phyloP scores from a whole-genome alignment of 1,140 invertebrate genomes.

The Drosophila cardini region DNA sequence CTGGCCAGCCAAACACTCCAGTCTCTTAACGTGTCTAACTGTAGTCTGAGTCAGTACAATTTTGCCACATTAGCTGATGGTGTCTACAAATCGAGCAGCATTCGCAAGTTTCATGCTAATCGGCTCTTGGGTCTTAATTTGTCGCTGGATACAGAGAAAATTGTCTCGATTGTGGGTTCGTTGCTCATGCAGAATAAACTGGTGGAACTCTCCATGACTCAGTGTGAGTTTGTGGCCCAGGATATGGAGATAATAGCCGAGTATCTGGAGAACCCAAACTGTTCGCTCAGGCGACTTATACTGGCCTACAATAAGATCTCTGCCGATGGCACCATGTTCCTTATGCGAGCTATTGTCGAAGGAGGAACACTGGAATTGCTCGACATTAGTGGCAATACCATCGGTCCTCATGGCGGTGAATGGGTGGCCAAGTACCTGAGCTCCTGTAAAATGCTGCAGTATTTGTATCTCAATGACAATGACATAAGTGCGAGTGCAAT shows the following conservation, averaged over 20 bases:
- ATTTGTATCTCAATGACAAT: slow-evolving; percentile 61
- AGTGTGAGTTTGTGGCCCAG: slow-evolving; percentile 63
- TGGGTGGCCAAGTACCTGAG: slow-evolving; percentile 62
- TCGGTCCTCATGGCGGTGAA: slow-evolving; percentile 69
- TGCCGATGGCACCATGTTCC: slow-evolving; percentile 56
- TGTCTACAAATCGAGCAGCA: slow-evolving; percentile 60
- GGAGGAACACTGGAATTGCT: slow-evolving; percentile 47
- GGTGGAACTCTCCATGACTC: slow-evolving; percentile 50
- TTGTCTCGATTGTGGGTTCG: slow-evolving; percentile 53
- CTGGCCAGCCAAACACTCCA: slow-evolving; percentile 50
- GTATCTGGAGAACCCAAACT: slow-evolving; percentile 33
- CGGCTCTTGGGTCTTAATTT: slow-evolving; percentile 53
- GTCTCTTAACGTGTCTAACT: slow-evolving; percentile 57
- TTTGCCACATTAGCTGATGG: slow-evolving; percentile 71
- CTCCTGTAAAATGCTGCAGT: slow-evolving; percentile 48
- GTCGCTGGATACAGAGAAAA: slow-evolving; percentile 67
- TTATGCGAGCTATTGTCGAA: slow-evolving; percentile 51
- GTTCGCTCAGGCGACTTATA: slow-evolving; percentile 42
- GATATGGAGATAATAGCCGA: slow-evolving; percentile 72
- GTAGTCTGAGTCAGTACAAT: slow-evolving; percentile 67
- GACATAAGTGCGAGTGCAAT: slow-evolving; percentile 42
- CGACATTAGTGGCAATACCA: slow-evolving; percentile 62
- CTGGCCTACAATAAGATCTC: slow-evolving; percentile 64
- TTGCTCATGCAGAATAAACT: slow-evolving; percentile 71
- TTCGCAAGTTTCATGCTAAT: slow-evolving; percentile 43